Percentiles rank a stretch among this genome's conserved stretches.
Conservation (phyloP, 2,888 invertebrate genomes). For the Hemaris fuciformis region DNA sequence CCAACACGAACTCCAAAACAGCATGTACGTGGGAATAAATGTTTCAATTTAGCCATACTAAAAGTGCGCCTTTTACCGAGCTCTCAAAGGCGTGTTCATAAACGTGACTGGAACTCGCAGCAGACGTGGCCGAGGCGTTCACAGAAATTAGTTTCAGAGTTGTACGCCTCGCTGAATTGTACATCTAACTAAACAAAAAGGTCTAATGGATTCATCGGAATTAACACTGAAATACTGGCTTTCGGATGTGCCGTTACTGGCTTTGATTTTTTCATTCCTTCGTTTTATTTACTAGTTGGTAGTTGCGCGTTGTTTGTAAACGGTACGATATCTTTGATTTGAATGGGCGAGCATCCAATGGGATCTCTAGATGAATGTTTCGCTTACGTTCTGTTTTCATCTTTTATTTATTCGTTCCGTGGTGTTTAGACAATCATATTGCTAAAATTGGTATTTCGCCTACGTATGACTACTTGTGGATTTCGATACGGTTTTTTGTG, state of each 20-base stretch:
- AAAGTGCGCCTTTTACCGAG: not conserved
- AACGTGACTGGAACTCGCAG: not conserved
- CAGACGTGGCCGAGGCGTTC: not conserved
- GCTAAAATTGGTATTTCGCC: too few relatives aligned
- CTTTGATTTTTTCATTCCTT: not conserved
- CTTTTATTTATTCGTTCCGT: too few relatives aligned
- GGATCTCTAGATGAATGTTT: too few relatives aligned
- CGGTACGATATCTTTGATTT: not conserved
- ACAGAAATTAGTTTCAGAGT: not conserved
- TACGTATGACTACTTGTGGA: too few relatives aligned
- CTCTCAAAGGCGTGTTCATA: not conserved
- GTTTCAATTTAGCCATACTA: not conserved
- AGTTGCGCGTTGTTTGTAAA: not conserved
- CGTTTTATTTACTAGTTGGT: not conserved
- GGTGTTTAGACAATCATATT: too few relatives aligned
- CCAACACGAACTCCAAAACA: not conserved
- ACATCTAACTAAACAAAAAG: not conserved
- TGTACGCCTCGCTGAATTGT: not conserved
- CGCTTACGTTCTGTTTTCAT: too few relatives aligned
- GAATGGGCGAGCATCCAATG: too few relatives aligned
- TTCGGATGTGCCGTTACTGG: not conserved
- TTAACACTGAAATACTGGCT: not conserved
- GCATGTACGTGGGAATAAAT: not conserved
- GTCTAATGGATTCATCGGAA: not conserved
- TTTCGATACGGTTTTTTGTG: too few relatives aligned